phyloP scores from a whole-genome alignment of 2,797 vertebrate species.

The Eidolon dupreanum region DNA sequence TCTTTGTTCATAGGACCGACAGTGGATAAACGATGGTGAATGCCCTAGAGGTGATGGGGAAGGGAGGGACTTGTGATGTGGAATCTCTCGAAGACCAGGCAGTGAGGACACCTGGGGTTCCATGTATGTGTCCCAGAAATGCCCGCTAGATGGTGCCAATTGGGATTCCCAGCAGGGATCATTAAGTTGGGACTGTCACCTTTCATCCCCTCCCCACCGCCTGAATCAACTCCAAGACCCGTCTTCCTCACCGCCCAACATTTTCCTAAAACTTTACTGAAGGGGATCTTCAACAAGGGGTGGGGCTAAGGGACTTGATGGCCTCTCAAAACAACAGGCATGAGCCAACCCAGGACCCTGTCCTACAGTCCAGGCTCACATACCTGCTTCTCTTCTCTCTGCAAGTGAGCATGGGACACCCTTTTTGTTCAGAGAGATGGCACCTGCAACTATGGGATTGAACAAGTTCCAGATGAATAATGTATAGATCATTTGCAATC shows the following conservation, averaged over 20 bases:
- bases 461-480: too few relatives aligned
- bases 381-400: background rate
- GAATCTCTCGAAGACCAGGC: background rate
- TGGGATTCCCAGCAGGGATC: background rate
- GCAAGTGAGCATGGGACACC: rapidly evolving
- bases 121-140: background rate
- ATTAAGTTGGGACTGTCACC: background rate
- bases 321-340: too few relatives aligned
- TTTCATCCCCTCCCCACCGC: background rate
- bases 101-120: too few relatives aligned
- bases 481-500: background rate
- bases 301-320: background rate
- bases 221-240: background rate
- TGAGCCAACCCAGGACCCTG: background rate
- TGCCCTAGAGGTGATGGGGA: background rate
- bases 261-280: background rate
- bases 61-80: background rate
- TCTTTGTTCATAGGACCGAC: background rate
- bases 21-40: rapidly evolving
- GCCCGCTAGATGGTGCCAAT: background rate
- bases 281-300: too few relatives aligned
- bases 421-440: background rate
- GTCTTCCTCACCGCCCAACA: background rate
- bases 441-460: background rate
- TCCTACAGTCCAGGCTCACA: background rate